Conservation (phyloP, 2,888 invertebrate species). For the Phortica okadai region DNA sequence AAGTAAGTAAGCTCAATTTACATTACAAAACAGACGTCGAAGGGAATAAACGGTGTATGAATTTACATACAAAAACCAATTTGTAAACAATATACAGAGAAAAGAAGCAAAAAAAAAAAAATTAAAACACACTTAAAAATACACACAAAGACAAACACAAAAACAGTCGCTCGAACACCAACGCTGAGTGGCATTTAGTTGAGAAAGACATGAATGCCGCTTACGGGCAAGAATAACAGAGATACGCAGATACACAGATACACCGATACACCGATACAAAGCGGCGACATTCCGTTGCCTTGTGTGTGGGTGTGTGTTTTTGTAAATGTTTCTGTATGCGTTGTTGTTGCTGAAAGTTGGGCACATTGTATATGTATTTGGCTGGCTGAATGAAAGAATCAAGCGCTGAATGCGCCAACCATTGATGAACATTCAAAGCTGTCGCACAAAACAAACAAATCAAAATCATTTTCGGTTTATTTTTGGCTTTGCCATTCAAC, state of each 20-base stretch:
- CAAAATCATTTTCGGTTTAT: constrained; percentile 3
- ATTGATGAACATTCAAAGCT: constrained; percentile 1
- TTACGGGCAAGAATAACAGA: too few species aligned
- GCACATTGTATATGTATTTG: too few species aligned
- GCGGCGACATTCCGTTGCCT: too few species aligned
- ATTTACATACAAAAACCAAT: constrained; percentile 61
- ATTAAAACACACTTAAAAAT: background rate
- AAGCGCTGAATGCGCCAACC: background rate
- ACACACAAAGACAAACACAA: background rate
- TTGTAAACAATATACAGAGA: constrained; percentile 60
- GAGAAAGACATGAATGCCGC: background rate
- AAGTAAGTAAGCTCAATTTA: background rate
- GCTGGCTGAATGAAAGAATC: too few species aligned
- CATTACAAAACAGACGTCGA: background rate
- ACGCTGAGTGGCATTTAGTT: background rate
- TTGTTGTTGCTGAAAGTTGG: too few species aligned
- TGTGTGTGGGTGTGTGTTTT: too few species aligned
- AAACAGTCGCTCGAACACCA: background rate
- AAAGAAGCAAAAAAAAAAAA: background rate
- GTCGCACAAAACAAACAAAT: constrained; percentile 13
- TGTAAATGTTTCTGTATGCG: too few species aligned
- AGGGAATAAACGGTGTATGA: background rate
- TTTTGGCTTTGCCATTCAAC: background rate
- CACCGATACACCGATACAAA: background rate
- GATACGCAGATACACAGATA: background rate